Conservation (phyloP, 2,888 invertebrate species). For the Ptychoptera contaminata region DNA sequence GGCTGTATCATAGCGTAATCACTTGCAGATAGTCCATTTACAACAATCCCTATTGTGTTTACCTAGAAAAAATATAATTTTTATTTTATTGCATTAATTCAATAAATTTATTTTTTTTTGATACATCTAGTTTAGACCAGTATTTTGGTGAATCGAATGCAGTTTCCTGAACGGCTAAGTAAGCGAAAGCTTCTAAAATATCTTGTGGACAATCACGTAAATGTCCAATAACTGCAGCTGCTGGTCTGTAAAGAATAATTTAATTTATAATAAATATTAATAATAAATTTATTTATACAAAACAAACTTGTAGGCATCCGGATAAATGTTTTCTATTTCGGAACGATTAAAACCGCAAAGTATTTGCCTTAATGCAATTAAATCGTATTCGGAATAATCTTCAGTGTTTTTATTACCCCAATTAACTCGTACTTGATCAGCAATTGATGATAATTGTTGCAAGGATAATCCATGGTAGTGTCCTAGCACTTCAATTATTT, state of each 20-base stretch:
- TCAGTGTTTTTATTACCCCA: slow-evolving; percentile 38
- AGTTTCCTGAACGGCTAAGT: slow-evolving; percentile 27
- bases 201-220: slow-evolving; percentile 32
- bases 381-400: slow-evolving; percentile 39
- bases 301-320: slow-evolving; percentile 31
- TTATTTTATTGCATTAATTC: no score
- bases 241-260: slow-evolving; percentile 25
- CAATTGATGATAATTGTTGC: slow-evolving; percentile 33
- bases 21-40: slow-evolving; percentile 23
- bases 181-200: slow-evolving; percentile 33
- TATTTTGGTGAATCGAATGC: slow-evolving; percentile 32
- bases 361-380: slow-evolving; percentile 36
- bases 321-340: slow-evolving; percentile 36
- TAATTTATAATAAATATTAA: not conserved
- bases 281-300: slow-evolving; percentile 9
- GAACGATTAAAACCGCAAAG: slow-evolving; percentile 38
- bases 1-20: slow-evolving; percentile 15
- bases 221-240: slow-evolving; percentile 32
- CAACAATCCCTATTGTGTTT: slow-evolving; percentile 30
- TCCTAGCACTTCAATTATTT: slow-evolving; percentile 40
- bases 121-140: slow-evolving; percentile 30
- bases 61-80: slow-evolving; percentile 13
- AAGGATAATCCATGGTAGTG: slow-evolving; percentile 30
- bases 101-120: not conserved
- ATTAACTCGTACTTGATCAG: slow-evolving; percentile 34